Evolutionary conservation across 2,888 invertebrate species (phyloP), one percentile per base, ranked within the genome.

Genomic region (Cyclophora albipunctata): DNA sequence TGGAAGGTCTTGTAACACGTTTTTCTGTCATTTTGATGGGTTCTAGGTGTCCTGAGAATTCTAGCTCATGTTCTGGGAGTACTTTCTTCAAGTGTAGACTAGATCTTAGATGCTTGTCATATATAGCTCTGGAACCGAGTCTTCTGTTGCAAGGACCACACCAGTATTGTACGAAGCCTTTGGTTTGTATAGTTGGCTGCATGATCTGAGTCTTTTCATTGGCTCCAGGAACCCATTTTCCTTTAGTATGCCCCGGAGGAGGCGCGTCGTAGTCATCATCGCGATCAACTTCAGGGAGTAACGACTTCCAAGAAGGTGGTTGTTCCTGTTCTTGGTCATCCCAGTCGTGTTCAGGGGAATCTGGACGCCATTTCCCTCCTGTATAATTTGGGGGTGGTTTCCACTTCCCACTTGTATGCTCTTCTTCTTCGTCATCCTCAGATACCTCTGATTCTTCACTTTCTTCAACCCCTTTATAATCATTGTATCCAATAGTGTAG

Each of bases 181-280:
- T 88, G 43, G 68, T 88, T 71, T 78, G 90, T 69, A 74, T 84
- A 54, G 78, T 91, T 49, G 75, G 90, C 67, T 81, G 89, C 89
- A 81, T 90, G 50, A 79, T 91, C 72, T 85, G 91, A 59, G 73
- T 89, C 77, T 88, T 89, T 42, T 88, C 88, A 48, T 81, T 76
- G 42, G 75, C 90, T 62, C 93, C 93, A 0, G 95, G 95, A 47
- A 94, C 90, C 95, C 95, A 96, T 85, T 96, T 96, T 0, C 94
- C 95, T 72, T 92, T 92, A 0, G 94, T 94, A 63, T 94, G 91
- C 42, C 90, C 91, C 3, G 92, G 92, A 0, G 93, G 93, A 2
- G 93, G 94, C 58, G 90, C 90, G 48, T 84, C 88, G 62, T 86
- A 87, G 65, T 89, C 84, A 49, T 90, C 88, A 20, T 87, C 86